Base-by-base conservation (phyloP, 1,140 invertebrate species). In the Zaprionus inermis region DNA sequence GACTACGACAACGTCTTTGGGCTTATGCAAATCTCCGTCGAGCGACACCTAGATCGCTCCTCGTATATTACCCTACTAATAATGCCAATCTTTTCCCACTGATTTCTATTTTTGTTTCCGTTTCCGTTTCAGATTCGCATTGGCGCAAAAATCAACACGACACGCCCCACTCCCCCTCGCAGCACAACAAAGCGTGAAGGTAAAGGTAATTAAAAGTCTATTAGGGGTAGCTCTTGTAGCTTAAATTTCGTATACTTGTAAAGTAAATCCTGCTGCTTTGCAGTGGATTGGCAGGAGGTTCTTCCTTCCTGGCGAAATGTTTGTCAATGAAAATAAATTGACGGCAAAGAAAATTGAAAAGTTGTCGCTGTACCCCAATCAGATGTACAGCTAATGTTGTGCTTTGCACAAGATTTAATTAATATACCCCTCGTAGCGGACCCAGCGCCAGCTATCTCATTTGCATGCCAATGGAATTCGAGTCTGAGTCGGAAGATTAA, bases 171-270 rank as follows among this genome's bases (percentile, higher is more conserved):
- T n/a, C n/a, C n/a, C n/a, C n/a, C n/a, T n/a, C n/a, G n/a, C n/a
- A n/a, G n/a, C n/a, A n/a, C n/a, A n/a, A 72, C 28, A 65, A 72
- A 72, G 56, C 66, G 36, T 46, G 65, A 78, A 78, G 72, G 72
- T 70, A 75, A 38, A 38, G 36, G 61, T 76, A 81, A 83, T 83
- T 83, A 83, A 79, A 80, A 84, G 51, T 71, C 58, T 74, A 84
- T 84, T 83, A 79, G 49, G 68, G 65, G 34, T 72, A 36, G 66
- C 44, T 54, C 20, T 65, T n/a, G n/a, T n/a, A n/a, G n/a, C n/a
- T n/a, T 4, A 68, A 44, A 56, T 30, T 41, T 30, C 16, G 10
- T n/a, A 56, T 34, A 28, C 60, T 63, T 44, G 38, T 18, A 28
- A 32, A n/a, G 41, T 16, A 57, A 67, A 38, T n/a, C 36, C 36